These are phyloP conservation scores for cattle (Bos taurus) DNA, from an alignment of 2,113 vertebrate genomes.

Conservation along the genomic window ARS-UCD2.0 NC_037354.1:39930501-39931000, in stretches of 20 bases:
- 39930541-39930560: not conserved
- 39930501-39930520: not conserved
- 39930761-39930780: not conserved
- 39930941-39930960: accelerated
- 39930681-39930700: not conserved
- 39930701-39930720: not conserved
- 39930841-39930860: not conserved
- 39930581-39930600: not conserved
- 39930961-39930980: not conserved
- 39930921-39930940: not conserved
- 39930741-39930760: not conserved
- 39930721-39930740: not conserved
- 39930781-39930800: not conserved
- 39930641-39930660: not conserved
- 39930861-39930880: not conserved
- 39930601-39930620: not conserved
- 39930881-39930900: not conserved
- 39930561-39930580: not conserved
- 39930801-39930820: not conserved
- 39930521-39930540: not conserved
- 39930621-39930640: not conserved
- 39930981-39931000: not conserved
- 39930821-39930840: not conserved
- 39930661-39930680: not conserved
- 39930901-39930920: not conserved